Percentiles rank a stretch among this genome's conserved stretches.
phyloP scores from a whole-genome alignment of 2,888 invertebrate species.

The Erynnis tages region DNA sequence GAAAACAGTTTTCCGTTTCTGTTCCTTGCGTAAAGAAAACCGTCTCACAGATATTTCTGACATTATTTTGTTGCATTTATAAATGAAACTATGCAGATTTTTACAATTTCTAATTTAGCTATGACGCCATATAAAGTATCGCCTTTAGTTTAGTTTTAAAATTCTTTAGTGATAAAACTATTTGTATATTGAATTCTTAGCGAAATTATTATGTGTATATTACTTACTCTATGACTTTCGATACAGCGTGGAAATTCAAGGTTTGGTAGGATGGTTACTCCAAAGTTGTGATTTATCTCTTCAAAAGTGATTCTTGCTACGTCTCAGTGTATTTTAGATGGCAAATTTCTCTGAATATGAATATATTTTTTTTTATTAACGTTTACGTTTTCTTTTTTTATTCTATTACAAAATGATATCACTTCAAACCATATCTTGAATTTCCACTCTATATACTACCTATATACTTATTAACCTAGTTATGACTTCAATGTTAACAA shows the following conservation, averaged over 20 bases:
- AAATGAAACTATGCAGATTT: neutral
- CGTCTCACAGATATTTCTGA: slow-evolving; percentile 17
- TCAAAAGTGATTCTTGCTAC: too few relatives aligned
- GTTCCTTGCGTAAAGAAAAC: slow-evolving; percentile 22
- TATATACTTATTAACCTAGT: slow-evolving; percentile 7
- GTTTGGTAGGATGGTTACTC: too few relatives aligned
- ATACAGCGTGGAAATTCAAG: neutral
- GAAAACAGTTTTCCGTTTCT: slow-evolving; percentile 8
- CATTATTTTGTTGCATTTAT: slow-evolving; percentile 24
- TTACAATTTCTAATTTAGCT: slow-evolving; percentile 20
- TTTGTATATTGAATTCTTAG: slow-evolving; percentile 15
- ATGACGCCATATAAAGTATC: slow-evolving; percentile 11
- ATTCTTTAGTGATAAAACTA: slow-evolving; percentile 5
- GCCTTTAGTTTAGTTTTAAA: slow-evolving; percentile 18
- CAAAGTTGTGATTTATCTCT: too few relatives aligned
- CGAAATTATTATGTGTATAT: slow-evolving; percentile 3
- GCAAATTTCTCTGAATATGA: too few relatives aligned
- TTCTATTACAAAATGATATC: too few relatives aligned
- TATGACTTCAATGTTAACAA: slow-evolving; percentile 12
- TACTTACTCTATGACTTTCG: slow-evolving; percentile 7
- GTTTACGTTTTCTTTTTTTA: too few relatives aligned
- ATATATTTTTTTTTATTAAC: too few relatives aligned
- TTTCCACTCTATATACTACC: neutral
- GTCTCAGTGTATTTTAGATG: too few relatives aligned
- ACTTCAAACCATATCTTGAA: too few relatives aligned